phyloP scores from a whole-genome alignment of 1,140 invertebrate species.

The Ceratina calcarata region DNA sequence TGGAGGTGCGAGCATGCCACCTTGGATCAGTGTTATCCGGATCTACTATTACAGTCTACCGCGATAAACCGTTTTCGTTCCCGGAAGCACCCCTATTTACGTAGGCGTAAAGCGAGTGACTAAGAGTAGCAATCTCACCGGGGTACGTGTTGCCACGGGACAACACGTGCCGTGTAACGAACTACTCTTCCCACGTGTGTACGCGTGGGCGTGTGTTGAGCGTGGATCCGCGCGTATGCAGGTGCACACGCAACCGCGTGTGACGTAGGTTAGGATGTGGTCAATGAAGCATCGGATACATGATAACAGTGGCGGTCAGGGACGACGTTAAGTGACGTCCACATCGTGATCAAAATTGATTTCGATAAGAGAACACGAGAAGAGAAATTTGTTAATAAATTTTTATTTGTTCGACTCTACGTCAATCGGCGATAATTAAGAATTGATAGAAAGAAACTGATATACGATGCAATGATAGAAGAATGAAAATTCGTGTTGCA shows the following conservation, averaged over 20 bases:
- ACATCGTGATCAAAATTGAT: neutral
- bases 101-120: conserved; percentile 19
- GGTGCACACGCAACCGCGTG: conserved; percentile 17
- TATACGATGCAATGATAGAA: no score
- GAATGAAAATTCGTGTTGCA: neutral
- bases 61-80: neutral
- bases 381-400: no score
- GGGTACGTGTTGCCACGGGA: conserved; percentile 28
- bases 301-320: conserved; percentile 47
- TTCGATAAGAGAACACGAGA: neutral
- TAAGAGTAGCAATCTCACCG: conserved; percentile 39
- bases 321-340: conserved; percentile 19
- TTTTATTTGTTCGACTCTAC: no score
- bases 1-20: neutral
- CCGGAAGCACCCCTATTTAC: conserved; percentile 14
- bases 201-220: neutral
- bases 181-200: neutral
- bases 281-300: conserved; percentile 49
- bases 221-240: conserved; percentile 13
- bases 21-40: neutral
- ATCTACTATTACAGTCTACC: neutral
- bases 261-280: conserved; percentile 34
- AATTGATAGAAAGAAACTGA: neutral
- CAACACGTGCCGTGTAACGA: conserved; percentile 29
- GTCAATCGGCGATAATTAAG: no score